Conservation (phyloP, 2,797 vertebrate genomes). For the Natrix natrix region DNA sequence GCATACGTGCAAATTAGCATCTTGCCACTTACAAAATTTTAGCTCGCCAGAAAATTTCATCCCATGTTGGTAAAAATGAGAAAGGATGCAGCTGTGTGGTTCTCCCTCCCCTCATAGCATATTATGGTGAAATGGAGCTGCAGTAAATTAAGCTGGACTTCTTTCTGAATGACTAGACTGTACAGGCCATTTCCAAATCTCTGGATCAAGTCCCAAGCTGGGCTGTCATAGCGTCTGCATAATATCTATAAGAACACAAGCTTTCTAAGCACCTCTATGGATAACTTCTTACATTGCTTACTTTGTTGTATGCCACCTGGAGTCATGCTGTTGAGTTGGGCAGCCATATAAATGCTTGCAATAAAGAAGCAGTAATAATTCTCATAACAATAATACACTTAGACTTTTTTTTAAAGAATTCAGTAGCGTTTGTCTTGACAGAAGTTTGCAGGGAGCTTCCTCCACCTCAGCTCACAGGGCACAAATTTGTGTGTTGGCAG, state of each 20-base stretch:
- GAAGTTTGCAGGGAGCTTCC: background rate
- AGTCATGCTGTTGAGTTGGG: background rate
- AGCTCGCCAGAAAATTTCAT: background rate
- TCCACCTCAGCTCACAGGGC: background rate
- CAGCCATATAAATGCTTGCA: background rate
- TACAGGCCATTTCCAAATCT: background rate
- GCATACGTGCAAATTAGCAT: background rate
- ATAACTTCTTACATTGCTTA: background rate
- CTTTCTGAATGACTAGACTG: background rate
- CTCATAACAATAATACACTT: background rate
- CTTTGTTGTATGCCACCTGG: background rate
- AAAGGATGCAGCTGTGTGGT: background rate
- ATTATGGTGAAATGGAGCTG: background rate
- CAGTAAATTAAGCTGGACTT: background rate
- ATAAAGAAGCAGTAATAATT: background rate
- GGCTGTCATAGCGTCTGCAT: background rate
- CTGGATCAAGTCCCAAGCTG: background rate
- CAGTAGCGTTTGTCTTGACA: background rate
- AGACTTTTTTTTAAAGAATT: background rate
- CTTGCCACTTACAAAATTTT: background rate
- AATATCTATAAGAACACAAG: background rate
- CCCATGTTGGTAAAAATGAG: background rate
- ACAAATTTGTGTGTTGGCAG: background rate
- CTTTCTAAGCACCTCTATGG: background rate
- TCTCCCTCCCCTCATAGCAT: accelerated